phyloP scores from a whole-genome alignment of 2,797 vertebrate genomes.

The Fistularia tabacaria region DNA sequence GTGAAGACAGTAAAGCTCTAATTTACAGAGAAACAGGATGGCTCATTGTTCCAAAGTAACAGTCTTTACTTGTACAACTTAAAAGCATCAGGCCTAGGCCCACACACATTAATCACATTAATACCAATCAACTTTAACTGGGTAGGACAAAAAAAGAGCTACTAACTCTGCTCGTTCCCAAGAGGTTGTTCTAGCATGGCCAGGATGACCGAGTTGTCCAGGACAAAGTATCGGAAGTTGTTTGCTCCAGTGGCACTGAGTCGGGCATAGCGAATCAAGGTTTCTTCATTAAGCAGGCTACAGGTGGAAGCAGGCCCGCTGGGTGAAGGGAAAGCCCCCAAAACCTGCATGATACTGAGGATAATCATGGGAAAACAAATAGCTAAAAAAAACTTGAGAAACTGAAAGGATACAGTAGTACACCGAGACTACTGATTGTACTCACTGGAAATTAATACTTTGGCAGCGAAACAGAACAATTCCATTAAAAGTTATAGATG shows the following conservation, averaged over 20 bases:
- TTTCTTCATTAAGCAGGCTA: slow-evolving; percentile 94
- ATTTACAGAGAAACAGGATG: background rate
- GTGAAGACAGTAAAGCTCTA: slow-evolving; percentile 27
- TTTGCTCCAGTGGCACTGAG: slow-evolving; percentile 85
- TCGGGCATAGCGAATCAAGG: slow-evolving; percentile 88
- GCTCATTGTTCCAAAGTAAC: too few relatives aligned
- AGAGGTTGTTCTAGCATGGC: slow-evolving; percentile 96
- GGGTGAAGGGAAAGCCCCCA: slow-evolving; percentile 93
- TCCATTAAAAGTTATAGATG: too few relatives aligned
- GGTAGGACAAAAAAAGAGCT: background rate
- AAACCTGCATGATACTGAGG: slow-evolving; percentile 92
- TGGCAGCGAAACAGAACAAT: background rate
- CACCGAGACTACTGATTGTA: too few relatives aligned
- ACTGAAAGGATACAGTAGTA: slow-evolving; percentile 2
- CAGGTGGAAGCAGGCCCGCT: slow-evolving; percentile 93
- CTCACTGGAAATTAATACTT: background rate
- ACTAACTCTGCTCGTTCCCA: slow-evolving; percentile 94
- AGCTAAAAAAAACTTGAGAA: too few relatives aligned
- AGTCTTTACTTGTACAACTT: too few relatives aligned
- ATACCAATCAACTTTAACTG: too few relatives aligned
- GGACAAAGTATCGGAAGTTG: slow-evolving; percentile 93
- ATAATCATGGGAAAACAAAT: slow-evolving; percentile 20
- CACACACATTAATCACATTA: too few relatives aligned
- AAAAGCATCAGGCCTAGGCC: too few relatives aligned
- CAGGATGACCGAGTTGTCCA: slow-evolving; percentile 95